A percentile compares a stretch with the other conserved stretches of the same genome.
phyloP scores from a whole-genome alignment of 2,113 vertebrate genomes.

The Colistium nudipinnis region DNA sequence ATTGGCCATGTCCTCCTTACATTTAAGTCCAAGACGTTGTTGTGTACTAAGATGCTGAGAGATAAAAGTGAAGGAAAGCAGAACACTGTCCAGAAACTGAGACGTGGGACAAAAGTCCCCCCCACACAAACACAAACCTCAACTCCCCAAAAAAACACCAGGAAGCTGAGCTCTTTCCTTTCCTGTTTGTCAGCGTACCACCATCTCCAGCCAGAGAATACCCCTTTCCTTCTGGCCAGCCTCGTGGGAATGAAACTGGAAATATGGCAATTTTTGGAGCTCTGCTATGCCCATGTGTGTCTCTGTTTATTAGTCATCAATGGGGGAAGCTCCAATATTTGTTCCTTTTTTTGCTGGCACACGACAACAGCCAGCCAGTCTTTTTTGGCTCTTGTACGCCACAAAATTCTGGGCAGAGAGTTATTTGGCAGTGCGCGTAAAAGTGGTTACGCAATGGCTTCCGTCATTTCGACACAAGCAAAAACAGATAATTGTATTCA shows the following conservation, averaged over 20 bases:
- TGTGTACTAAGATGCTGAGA: slow-evolving; percentile 27
- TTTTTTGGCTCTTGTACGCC: slow-evolving; percentile 55
- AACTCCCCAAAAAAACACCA: slow-evolving; percentile 43
- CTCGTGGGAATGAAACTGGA: slow-evolving; percentile 74
- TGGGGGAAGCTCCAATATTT: slow-evolving; percentile 71
- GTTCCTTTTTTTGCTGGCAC: slow-evolving; percentile 68
- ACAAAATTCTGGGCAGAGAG: slow-evolving; percentile 55
- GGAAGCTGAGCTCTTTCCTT: slow-evolving; percentile 41
- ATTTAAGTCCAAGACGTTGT: slow-evolving; percentile 1
- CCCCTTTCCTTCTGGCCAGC: slow-evolving; percentile 69
- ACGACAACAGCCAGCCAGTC: slow-evolving; percentile 62
- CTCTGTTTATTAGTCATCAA: slow-evolving; percentile 72
- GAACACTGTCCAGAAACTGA: slow-evolving; percentile 38
- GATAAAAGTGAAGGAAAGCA: slow-evolving; percentile 54
- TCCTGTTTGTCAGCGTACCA: slow-evolving; percentile 40
- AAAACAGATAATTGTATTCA: slow-evolving; percentile 70
- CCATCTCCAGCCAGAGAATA: slow-evolving; percentile 63
- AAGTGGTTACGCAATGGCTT: slow-evolving; percentile 72
- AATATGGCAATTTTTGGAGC: slow-evolving; percentile 64
- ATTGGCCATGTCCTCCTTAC: background rate
- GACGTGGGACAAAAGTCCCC: slow-evolving; percentile 12
- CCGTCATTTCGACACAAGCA: slow-evolving; percentile 69
- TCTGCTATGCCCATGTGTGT: slow-evolving; percentile 10
- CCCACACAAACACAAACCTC: slow-evolving; percentile 38
- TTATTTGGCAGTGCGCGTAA: slow-evolving; percentile 61